Evolutionary conservation across 2,888 invertebrate species (phyloP).

Genomic region (Drosophila robusta): DNA sequence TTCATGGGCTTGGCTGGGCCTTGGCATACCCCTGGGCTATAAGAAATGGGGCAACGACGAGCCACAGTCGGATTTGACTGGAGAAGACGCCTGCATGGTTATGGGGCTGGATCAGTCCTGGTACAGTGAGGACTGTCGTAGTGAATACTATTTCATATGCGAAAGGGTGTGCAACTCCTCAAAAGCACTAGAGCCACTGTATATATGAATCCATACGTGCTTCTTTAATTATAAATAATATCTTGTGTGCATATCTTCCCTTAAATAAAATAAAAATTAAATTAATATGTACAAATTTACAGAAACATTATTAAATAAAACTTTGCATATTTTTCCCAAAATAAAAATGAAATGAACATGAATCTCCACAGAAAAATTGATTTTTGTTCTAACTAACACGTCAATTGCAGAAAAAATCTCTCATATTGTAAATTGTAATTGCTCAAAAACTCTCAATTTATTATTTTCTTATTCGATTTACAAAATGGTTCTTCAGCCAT

Average conservation of each 20-base stretch:
- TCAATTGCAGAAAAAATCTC: too few species aligned
- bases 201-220: slow-evolving; percentile 4
- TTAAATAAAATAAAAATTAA: too few species aligned
- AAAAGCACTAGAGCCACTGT: slow-evolving; percentile 20
- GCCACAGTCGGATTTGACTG: slow-evolving; percentile 24
- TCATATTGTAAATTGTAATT: background rate
- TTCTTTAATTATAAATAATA: background rate
- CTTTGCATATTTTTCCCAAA: too few species aligned
- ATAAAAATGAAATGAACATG: too few species aligned
- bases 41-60: slow-evolving; percentile 46
- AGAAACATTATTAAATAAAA: too few species aligned
- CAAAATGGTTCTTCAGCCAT: background rate
- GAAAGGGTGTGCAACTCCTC: slow-evolving; percentile 17
- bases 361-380: too few species aligned
- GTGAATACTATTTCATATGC: slow-evolving; percentile 54
- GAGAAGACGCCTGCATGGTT: slow-evolving; percentile 34
- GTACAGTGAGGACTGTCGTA: slow-evolving; percentile 52
- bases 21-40: slow-evolving; percentile 50
- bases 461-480: background rate
- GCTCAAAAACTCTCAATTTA: slow-evolving; percentile 3
- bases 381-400: too few species aligned
- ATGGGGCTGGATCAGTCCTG: slow-evolving; percentile 42
- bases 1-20: slow-evolving; percentile 53
- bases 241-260: background rate
- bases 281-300: too few species aligned